A percentile compares a stretch with the other conserved stretches of the same genome.
Conservation (phyloP, 2,113 vertebrate species). For the Rhagologus leucostigma region DNA sequence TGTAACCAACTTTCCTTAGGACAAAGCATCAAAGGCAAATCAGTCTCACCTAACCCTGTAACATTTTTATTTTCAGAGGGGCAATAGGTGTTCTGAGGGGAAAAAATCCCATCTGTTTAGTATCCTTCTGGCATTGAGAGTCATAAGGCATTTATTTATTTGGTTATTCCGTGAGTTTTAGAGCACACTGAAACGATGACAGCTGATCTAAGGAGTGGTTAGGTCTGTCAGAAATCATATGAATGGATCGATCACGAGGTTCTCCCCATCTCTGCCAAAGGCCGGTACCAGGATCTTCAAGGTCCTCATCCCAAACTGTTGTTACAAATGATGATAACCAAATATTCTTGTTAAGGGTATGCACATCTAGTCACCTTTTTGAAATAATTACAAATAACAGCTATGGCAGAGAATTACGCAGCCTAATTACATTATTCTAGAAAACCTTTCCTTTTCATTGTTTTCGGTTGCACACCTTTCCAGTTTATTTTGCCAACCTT, state of each 20-base stretch:
- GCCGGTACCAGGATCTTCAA: neutral
- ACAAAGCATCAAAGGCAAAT: neutral
- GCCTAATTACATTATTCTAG: neutral
- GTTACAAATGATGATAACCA: neutral
- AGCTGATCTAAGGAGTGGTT: neutral
- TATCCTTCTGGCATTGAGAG: neutral
- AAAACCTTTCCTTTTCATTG: neutral
- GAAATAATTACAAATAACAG: neutral
- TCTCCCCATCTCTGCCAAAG: neutral
- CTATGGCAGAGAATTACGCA: neutral
- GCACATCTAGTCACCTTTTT: neutral
- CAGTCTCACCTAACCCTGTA: neutral
- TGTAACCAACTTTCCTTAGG: neutral
- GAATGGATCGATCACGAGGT: neutral
- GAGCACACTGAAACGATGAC: neutral
- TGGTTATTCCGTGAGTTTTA: neutral
- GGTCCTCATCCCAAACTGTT: neutral
- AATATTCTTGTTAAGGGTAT: neutral
- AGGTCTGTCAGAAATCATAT: neutral
- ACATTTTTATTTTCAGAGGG: neutral
- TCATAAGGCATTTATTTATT: neutral
- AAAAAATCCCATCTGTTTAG: neutral
- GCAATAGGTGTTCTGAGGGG: neutral
- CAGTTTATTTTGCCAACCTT: neutral
- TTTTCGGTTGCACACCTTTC: neutral